Percentiles rank a stretch among this genome's conserved stretches.
phyloP scores from a whole-genome alignment of 2,797 vertebrate genomes.

The Karalla daura region DNA sequence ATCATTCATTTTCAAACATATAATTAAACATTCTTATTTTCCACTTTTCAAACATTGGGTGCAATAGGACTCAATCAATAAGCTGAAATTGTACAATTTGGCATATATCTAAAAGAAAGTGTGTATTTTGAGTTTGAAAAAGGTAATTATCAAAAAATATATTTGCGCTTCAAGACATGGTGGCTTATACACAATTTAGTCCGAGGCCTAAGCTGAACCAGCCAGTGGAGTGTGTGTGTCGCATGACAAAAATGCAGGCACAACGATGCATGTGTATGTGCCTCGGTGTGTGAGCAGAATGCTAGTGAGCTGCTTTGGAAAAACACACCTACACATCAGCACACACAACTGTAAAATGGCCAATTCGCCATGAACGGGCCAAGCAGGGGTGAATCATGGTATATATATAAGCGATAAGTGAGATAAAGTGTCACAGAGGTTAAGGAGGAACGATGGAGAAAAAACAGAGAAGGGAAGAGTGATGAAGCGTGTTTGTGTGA shows the following conservation, averaged over 20 bases:
- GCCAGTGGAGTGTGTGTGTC: conserved; percentile 65
- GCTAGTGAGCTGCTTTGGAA: conserved; percentile 41
- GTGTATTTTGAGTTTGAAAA: conserved; percentile 2
- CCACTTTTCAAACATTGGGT: no score
- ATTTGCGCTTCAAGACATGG: conserved; percentile 16
- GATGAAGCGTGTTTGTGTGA: conserved; percentile 8
- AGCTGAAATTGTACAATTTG: background rate
- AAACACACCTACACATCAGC: conserved; percentile 32
- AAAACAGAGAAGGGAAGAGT: conserved; percentile 27
- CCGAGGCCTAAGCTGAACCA: conserved; percentile 24
- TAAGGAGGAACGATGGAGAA: conserved; percentile 32
- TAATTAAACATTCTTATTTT: no score
- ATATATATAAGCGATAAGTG: conserved; percentile 67
- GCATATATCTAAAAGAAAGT: conserved; percentile 15
- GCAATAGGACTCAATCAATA: no score
- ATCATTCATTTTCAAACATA: no score
- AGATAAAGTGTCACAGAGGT: conserved; percentile 56
- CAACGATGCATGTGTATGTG: conserved; percentile 75
- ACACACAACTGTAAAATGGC: conserved; percentile 44
- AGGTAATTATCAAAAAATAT: background rate
- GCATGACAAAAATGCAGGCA: conserved; percentile 76
- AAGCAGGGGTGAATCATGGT: conserved; percentile 43
- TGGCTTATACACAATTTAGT: conserved; percentile 35
- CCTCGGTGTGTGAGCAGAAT: conserved; percentile 64
- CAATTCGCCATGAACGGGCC: conserved; percentile 45